Conservation (phyloP, 2,888 invertebrate genomes). For the Nomada lathburiana region DNA sequence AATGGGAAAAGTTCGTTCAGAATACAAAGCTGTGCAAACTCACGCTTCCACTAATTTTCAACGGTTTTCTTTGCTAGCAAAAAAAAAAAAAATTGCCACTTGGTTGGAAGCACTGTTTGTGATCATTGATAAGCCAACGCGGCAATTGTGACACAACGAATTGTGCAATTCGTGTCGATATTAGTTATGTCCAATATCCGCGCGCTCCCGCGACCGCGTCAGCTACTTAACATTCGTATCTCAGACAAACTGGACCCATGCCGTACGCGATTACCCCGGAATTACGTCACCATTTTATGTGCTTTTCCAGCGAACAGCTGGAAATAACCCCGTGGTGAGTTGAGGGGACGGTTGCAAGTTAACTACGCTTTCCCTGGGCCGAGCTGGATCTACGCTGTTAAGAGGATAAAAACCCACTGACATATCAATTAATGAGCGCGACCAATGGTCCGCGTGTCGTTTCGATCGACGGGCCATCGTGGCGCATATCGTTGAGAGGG, state of each 20-base stretch:
- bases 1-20: slow-evolving; percentile 58
- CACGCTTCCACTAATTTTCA: slow-evolving; percentile 20
- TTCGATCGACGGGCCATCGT: slow-evolving; percentile 36
- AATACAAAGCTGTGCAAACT: slow-evolving; percentile 22
- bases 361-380: slow-evolving; percentile 79
- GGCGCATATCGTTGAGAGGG: slow-evolving; percentile 51
- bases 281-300: not conserved
- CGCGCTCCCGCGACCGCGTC: too few species aligned
- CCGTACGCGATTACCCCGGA: too few species aligned
- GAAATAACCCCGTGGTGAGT: slow-evolving; percentile 89
- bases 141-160: too few species aligned
- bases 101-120: not conserved
- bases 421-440: slow-evolving; percentile 73
- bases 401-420: slow-evolving; percentile 70
- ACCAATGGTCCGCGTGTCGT: slow-evolving; percentile 52
- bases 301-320: slow-evolving; percentile 91
- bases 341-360: slow-evolving; percentile 52
- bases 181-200: too few species aligned
- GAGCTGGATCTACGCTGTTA: slow-evolving; percentile 78
- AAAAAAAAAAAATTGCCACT: not conserved
- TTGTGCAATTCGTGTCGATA: too few species aligned
- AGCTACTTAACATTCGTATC: not conserved
- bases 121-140: not conserved
- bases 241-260: slow-evolving; percentile 12
- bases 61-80: not conserved